These are phyloP conservation scores for Lycaon pictus DNA, from an alignment of 2,113 vertebrate species.

Conservation along the genomic window DNA sequence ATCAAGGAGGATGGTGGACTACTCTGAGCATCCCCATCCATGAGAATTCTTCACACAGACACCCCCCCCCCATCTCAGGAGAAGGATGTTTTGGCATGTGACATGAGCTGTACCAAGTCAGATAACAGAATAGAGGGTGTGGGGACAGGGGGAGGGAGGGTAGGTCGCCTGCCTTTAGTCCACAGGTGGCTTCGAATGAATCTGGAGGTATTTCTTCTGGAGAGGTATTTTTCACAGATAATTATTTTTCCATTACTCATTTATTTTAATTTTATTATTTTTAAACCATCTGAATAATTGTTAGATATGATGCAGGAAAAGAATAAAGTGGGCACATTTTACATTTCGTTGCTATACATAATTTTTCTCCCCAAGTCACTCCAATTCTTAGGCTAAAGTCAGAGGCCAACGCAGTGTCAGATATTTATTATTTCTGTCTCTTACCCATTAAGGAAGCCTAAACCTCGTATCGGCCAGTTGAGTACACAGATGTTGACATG, in stretches of 20 bases:
- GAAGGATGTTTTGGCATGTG: background rate
- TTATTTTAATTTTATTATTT: background rate
- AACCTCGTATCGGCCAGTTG: background rate
- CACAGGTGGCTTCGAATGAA: background rate
- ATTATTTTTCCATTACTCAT: background rate
- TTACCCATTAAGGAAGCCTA: background rate
- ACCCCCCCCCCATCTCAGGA: background rate
- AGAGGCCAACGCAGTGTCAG: background rate
- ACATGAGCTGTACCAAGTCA: background rate
- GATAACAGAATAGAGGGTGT: background rate
- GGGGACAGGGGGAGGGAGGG: fast-evolving
- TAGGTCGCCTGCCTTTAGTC: background rate
- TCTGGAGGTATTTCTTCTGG: background rate
- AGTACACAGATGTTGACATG: too few relatives aligned
- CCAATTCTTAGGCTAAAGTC: background rate
- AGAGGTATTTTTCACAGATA: background rate
- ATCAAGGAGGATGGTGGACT: background rate
- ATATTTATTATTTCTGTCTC: background rate
- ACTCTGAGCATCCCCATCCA: background rate
- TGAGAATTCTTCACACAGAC: background rate
- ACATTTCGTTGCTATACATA: background rate
- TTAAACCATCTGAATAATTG: background rate
- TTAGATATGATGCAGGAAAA: background rate
- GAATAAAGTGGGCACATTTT: background rate
- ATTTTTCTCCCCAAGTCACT: background rate